Evolutionary conservation across 2,888 invertebrate genomes (phyloP).

Genomic region (Laspeyria flexula): DNA sequence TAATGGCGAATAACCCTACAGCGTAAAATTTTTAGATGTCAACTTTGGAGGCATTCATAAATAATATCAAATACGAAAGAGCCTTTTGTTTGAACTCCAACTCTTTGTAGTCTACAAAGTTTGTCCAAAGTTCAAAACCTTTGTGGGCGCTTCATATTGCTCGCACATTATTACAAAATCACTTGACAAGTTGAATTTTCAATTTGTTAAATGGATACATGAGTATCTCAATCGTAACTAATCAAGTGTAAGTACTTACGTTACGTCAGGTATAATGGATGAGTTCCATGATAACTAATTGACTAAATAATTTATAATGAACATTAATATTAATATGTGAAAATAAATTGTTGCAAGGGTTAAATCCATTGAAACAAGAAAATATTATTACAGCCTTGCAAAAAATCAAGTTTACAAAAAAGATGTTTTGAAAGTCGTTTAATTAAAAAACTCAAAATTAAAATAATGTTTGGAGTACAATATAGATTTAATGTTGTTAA

Average conservation of each 20-base stretch:
- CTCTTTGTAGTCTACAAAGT: slow-evolving; percentile 49
- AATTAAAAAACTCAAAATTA: too few species aligned
- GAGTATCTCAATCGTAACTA: slow-evolving; percentile 23
- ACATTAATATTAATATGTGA: slow-evolving; percentile 7
- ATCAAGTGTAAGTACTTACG: slow-evolving; percentile 30
- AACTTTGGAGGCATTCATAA: slow-evolving; percentile 40
- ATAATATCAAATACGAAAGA: slow-evolving; percentile 37
- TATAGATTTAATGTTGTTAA: too few species aligned
- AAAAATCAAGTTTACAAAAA: too few species aligned
- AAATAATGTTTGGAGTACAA: too few species aligned
- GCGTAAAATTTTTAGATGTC: slow-evolving; percentile 25
- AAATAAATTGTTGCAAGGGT: too few species aligned
- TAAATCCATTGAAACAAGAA: too few species aligned
- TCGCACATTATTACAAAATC: slow-evolving; percentile 42
- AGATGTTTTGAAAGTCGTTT: too few species aligned
- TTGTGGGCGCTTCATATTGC: slow-evolving; percentile 41
- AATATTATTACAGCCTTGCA: too few species aligned
- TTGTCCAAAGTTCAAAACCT: slow-evolving; percentile 39
- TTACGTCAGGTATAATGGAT: slow-evolving; percentile 17
- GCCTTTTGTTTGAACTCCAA: slow-evolving; percentile 28
- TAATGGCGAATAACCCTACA: background rate
- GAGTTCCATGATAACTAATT: slow-evolving; percentile 22
- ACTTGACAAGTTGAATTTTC: slow-evolving; percentile 39
- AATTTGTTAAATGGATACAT: slow-evolving; percentile 47
- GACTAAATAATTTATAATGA: slow-evolving; percentile 27